A percentile compares a stretch with the other conserved stretches of the same genome.
Conservation (phyloP, 1,140 invertebrate species). For the Tetramorium parvispinum region DNA sequence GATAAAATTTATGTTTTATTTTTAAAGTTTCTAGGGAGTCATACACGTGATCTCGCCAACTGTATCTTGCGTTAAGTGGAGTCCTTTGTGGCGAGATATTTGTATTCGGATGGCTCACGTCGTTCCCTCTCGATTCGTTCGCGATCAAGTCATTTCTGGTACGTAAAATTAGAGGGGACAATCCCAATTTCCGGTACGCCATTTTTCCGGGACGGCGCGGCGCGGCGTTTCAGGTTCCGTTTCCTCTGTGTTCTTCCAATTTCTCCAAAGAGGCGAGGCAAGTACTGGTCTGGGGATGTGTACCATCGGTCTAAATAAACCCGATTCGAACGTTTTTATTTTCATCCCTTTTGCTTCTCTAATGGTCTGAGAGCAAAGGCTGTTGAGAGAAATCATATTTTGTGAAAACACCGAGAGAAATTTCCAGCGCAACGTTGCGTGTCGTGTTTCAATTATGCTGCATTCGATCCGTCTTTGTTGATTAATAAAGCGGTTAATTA, state of each 20-base stretch:
- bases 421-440: not conserved
- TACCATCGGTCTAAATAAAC: conserved; percentile 35
- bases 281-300: not conserved
- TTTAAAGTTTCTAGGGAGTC: conserved; percentile 5
- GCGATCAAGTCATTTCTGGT: conserved; percentile 58
- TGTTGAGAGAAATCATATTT: conserved; percentile 32
- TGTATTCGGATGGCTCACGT: conserved; percentile 47
- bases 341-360: conserved; percentile 33
- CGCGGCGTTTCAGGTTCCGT: conserved; percentile 67
- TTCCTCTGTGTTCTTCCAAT: conserved; percentile 46
- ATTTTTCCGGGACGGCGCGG: conserved; percentile 56
- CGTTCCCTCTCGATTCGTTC: conserved; percentile 32
- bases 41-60: conserved; percentile 11
- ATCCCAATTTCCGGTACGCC: conserved; percentile 64
- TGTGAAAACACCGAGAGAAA: conserved; percentile 14
- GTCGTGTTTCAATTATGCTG: not conserved
- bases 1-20: conserved; percentile 36
- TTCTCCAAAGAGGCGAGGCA: not conserved
- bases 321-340: conserved; percentile 49
- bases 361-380: conserved; percentile 39
- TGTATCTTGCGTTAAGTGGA: conserved; percentile 20
- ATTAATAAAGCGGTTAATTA: not conserved
- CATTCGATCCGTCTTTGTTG: not conserved
- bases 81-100: conserved; percentile 49
- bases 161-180: conserved; percentile 64